phyloP scores from a whole-genome alignment of 2,888 invertebrate genomes.

The Automeris io region DNA sequence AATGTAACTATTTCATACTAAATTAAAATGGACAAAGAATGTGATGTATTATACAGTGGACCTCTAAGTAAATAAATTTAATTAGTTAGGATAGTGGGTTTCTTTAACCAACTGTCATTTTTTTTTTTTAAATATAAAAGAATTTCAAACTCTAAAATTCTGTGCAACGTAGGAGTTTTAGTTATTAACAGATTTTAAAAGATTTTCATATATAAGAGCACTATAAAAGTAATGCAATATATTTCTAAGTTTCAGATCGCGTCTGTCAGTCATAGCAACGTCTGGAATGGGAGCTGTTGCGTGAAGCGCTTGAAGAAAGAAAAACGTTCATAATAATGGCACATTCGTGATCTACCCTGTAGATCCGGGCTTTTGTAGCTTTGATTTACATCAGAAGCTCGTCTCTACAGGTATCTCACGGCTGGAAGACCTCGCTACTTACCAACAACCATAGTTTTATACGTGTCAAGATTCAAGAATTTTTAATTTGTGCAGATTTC shows the following conservation, averaged over 20 bases:
- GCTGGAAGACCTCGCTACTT: conserved; percentile 91
- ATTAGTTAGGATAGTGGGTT: too few species aligned
- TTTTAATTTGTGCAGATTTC: too few species aligned
- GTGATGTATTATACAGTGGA: too few species aligned
- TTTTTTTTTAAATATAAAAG: background rate
- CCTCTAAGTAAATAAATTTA: too few species aligned
- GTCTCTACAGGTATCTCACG: conserved; percentile 99
- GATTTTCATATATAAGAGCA: too few species aligned
- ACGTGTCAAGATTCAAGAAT: conserved; percentile 17
- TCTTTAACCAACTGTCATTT: background rate
- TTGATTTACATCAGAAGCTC: conserved; percentile 96
- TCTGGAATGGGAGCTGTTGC: background rate
- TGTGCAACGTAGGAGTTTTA: too few species aligned
- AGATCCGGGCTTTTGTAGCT: conserved; percentile 99
- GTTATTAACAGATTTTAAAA: too few species aligned
- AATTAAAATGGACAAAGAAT: too few species aligned
- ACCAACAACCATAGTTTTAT: conserved; percentile 8
- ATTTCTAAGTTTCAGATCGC: background rate
- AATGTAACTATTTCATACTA: too few species aligned
- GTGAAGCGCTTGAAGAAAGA: conserved; percentile 17
- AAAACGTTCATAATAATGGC: conserved; percentile 66
- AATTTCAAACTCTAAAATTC: too few species aligned
- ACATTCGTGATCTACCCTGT: conserved; percentile 99
- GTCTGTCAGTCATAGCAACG: background rate
- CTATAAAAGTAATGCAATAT: background rate